Percentiles rank a stretch among this genome's conserved stretches.
phyloP scores from a whole-genome alignment of 2,797 vertebrate genomes.

The Neosalanx taihuensis region DNA sequence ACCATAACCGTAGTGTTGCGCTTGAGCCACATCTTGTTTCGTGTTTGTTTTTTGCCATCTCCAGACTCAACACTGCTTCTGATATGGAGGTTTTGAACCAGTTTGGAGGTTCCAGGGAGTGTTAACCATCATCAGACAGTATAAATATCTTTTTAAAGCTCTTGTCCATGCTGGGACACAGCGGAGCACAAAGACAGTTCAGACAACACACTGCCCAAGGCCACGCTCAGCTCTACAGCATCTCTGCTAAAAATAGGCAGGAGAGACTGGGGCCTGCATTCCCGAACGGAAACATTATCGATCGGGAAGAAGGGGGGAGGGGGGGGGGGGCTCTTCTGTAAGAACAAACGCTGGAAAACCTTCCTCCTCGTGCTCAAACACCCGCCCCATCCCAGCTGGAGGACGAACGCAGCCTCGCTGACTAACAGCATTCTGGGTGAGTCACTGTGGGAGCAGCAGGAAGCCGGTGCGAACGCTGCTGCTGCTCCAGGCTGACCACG shows the following conservation, averaged over 20 bases:
- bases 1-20: no score
- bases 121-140: no score
- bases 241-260: conserved; percentile 33
- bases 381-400: conserved; percentile 5
- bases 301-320: background rate
- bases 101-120: conserved; percentile 23
- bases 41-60: no score
- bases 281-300: conserved; percentile 1
- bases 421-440: conserved; percentile 67
- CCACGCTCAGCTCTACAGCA: conserved; percentile 28
- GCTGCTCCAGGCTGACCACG: conserved; percentile 36
- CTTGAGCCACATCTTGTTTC: no score
- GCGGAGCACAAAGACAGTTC: conserved; percentile 39
- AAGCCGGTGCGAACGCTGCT: conserved; percentile 44
- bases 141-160: conserved; percentile 1
- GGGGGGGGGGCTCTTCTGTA: no score
- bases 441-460: conserved; percentile 62
- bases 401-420: conserved; percentile 33
- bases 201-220: conserved; percentile 38
- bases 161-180: conserved; percentile 44
- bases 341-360: conserved; percentile 6
- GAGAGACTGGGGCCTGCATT: conserved; percentile 1
- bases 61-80: no score
- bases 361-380: conserved; percentile 2
- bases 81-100: conserved; percentile 4